These are phyloP conservation scores for Myoxocephalus aenaeus DNA, from an alignment of 2,797 vertebrate species.

Conservation along the genomic window DNA sequence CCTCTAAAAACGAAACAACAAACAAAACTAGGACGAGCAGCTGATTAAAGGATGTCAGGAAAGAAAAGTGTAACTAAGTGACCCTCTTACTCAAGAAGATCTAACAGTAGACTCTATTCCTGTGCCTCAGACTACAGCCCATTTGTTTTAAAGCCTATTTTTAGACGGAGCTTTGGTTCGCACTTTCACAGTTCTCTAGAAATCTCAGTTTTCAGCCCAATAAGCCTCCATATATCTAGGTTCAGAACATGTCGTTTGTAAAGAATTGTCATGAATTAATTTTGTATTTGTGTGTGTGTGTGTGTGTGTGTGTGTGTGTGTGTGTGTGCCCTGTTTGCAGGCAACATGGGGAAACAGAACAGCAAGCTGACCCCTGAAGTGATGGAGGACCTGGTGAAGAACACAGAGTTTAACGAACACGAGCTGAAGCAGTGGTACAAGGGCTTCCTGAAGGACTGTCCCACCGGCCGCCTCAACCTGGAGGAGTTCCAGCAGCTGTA, in stretches of 20 bases:
- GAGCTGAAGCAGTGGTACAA: conserved; percentile 99
- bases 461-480: conserved; percentile 93
- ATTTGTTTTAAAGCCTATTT: conserved; percentile 56
- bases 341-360: conserved; percentile 97
- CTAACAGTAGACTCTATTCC: conserved; percentile 3
- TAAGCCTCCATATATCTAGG: background rate
- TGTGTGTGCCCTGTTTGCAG: conserved; percentile 66
- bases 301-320: conserved; percentile 10
- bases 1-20: conserved; percentile 6
- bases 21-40: conserved; percentile 24
- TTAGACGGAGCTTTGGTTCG: conserved; percentile 24
- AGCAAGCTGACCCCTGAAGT: conserved; percentile 98
- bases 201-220: conserved; percentile 27
- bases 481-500: conserved; percentile 97
- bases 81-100: conserved; percentile 29
- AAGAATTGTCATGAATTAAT: background rate
- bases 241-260: background rate
- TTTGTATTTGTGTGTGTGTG: conserved; percentile 10
- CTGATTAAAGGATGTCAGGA: conserved; percentile 34
- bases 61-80: conserved; percentile 26
- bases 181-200: background rate
- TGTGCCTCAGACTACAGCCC: conserved; percentile 5
- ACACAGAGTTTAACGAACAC: conserved; percentile 97
- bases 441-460: conserved; percentile 97
- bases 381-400: conserved; percentile 97